A percentile compares a stretch with the other conserved stretches of the same genome.
Evolutionary conservation across 2,888 invertebrate species (phyloP).

Genomic region (Papilio elwesi): DNA sequence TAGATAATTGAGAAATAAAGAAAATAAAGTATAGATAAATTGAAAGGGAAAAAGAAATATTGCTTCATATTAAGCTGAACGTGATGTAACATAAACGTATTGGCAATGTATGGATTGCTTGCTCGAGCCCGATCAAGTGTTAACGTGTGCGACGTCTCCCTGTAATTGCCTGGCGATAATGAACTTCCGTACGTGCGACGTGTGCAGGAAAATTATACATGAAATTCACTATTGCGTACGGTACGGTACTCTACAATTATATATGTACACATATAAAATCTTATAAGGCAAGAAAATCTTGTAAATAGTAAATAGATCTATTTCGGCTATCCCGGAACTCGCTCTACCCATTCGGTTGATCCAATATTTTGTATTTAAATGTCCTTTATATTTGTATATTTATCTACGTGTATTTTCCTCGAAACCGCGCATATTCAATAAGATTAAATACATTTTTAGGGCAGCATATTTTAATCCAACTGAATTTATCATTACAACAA

Average conservation of each 20-base stretch:
- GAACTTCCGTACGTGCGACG: constrained; percentile 54
- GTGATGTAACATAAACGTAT: constrained; percentile 11
- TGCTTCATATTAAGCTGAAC: not conserved
- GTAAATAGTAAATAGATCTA: too few relatives aligned
- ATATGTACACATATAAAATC: not conserved
- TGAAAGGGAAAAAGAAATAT: not conserved
- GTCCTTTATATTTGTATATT: too few relatives aligned
- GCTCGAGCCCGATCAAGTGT: constrained; percentile 53
- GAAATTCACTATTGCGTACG: constrained; percentile 50
- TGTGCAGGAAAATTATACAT: constrained; percentile 52
- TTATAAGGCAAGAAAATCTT: not conserved
- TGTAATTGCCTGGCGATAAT: constrained; percentile 65
- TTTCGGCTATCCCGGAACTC: too few relatives aligned
- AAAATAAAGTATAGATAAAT: not conserved
- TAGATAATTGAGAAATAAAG: not conserved
- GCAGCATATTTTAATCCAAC: too few relatives aligned
- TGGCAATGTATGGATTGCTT: constrained; percentile 29
- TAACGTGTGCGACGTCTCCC: constrained; percentile 54
- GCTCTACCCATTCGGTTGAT: too few relatives aligned
- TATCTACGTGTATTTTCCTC: too few relatives aligned
- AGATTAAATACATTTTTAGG: too few relatives aligned
- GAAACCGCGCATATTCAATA: too few relatives aligned
- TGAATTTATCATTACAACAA: too few relatives aligned
- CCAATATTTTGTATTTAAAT: too few relatives aligned
- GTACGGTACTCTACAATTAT: not conserved